Evolutionary conservation across 2,797 vertebrate genomes (phyloP), one percentile per base, ranked within the genome.

Genomic region (Valencia hispanica): DNA sequence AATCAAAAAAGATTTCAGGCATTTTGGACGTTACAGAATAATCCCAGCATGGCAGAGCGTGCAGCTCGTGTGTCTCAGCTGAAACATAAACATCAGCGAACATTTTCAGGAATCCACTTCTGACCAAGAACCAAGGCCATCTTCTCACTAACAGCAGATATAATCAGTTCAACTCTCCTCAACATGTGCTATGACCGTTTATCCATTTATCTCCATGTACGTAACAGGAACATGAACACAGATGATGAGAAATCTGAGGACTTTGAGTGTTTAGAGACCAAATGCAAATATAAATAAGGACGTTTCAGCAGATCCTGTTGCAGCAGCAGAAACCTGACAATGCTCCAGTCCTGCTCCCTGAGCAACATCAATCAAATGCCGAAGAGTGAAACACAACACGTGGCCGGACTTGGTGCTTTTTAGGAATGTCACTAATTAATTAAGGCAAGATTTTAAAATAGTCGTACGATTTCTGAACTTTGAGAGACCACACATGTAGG

Each of bases 381-480:
- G 74, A 84, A 69, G 77, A 81, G 88, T 86, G 85, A 81, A 82
- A 87, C 79, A 73, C 68, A 50, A 82, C 74, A 81, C 81, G 68
- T 14, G 69, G 75, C 51, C 75, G 72, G 75, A 74, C 57, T 30
- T 63, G 71, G 27, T 2, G 36, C 57, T 76, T 80, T 83, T 73
- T 72, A 86, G 77, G 84, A 83, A 91, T 76, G 83, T 83, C 74
- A 81, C 73, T 80, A 77, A 81, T 80, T 77, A 53, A 78, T 69
- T 68, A 32, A n/a, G n/a, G n/a, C n/a, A n/a, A n/a, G n/a, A n/a
- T n/a, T n/a, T n/a, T n/a, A n/a, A n/a, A n/a, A n/a, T n/a, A n/a
- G n/a, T n/a, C n/a, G n/a, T n/a, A n/a, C n/a, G n/a, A n/a, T n/a
- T n/a, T n/a, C n/a, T n/a, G n/a, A n/a, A n/a, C n/a, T n/a, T n/a